Evolutionary conservation across 2,888 invertebrate species (phyloP).

Genomic region (Oegoconia quadripuncta): DNA sequence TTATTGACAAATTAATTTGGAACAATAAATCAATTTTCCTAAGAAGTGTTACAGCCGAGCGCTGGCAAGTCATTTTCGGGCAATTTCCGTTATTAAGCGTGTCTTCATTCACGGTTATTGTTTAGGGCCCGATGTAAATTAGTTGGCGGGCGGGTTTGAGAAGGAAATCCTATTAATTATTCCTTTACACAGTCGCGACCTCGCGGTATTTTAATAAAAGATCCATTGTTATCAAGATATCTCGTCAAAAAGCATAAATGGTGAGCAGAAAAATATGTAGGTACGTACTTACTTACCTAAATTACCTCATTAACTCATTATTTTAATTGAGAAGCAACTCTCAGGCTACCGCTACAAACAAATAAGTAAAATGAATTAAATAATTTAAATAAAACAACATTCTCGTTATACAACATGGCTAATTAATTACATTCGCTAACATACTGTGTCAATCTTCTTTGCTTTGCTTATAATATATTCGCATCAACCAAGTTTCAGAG

Average conservation of each 20-base stretch:
- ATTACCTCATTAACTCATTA: too few species aligned
- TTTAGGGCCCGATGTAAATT: conserved; percentile 59
- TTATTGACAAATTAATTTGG: conserved; percentile 32
- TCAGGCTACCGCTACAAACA: too few species aligned
- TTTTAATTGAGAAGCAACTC: too few species aligned
- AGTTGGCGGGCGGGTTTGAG: conserved; percentile 41
- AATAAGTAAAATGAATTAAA: too few species aligned
- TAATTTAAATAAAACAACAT: too few species aligned
- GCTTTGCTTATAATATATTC: background rate
- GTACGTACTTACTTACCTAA: too few species aligned
- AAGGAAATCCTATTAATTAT: conserved; percentile 54
- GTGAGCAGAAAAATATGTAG: background rate
- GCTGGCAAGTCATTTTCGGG: conserved; percentile 46
- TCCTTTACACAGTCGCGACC: conserved; percentile 30
- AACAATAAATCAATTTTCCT: conserved; percentile 44
- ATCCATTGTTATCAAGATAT: conserved; percentile 16
- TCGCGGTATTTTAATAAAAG: conserved; percentile 24
- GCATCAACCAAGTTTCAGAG: conserved; percentile 44
- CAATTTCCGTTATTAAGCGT: conserved; percentile 56
- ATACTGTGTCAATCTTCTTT: background rate
- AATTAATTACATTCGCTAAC: background rate
- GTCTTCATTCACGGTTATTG: conserved; percentile 54
- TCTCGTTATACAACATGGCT: too few species aligned
- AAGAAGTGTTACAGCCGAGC: conserved; percentile 31
- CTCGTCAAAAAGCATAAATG: conserved; percentile 1